Conservation (phyloP, 2,888 invertebrate genomes). For the Drosophila fungiperda region DNA sequence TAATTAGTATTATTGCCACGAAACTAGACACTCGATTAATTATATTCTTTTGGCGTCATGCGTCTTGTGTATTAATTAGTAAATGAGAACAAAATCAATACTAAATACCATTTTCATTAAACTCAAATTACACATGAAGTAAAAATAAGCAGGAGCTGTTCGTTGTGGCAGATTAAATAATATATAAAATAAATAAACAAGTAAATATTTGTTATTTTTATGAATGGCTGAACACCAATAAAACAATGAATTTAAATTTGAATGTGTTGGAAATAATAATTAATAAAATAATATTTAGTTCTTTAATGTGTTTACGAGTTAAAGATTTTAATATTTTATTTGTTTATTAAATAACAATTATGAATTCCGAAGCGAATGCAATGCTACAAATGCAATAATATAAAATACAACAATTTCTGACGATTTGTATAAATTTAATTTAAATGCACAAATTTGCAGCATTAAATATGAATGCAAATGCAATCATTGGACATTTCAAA, state of each 20-base stretch:
- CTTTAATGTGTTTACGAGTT: not conserved
- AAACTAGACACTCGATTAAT: slow-evolving; percentile 21
- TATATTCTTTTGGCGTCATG: not conserved
- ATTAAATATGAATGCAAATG: slow-evolving; percentile 1
- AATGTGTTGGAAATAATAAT: not conserved
- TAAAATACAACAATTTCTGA: not conserved
- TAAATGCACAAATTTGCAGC: slow-evolving; percentile 20
- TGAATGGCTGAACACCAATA: not conserved
- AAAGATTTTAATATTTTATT: not conserved
- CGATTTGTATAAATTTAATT: slow-evolving; percentile 9
- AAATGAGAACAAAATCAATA: slow-evolving; percentile 3
- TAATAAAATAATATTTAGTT: not conserved
- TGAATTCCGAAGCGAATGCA: not conserved
- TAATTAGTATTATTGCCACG: slow-evolving; percentile 13
- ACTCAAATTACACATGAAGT: slow-evolving; percentile 2
- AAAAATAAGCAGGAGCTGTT: not conserved
- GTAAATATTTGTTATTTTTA: not conserved
- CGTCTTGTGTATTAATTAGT: slow-evolving; percentile 19
- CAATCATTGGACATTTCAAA: slow-evolving; percentile 30
- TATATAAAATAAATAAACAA: not conserved
- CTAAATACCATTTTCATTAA: slow-evolving; percentile 14
- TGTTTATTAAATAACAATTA: not conserved
- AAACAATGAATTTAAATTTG: rapidly evolving
- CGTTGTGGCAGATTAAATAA: too few relatives aligned
- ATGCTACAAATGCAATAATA: not conserved